Evolutionary conservation across 2,797 vertebrate species (phyloP).

Genomic region (Agapornis canus): DNA sequence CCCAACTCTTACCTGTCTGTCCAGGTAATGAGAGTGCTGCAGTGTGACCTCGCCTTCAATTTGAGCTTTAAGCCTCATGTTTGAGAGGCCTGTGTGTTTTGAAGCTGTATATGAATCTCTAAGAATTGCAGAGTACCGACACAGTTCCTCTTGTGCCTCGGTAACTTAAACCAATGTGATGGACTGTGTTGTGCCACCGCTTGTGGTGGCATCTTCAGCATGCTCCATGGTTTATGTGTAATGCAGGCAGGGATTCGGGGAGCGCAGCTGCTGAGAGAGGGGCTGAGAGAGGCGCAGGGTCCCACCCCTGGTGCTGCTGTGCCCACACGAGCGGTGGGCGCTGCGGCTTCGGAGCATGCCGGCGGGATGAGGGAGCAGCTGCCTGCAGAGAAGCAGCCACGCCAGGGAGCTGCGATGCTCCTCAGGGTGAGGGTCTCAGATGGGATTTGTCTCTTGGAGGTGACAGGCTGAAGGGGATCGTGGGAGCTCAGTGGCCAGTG

Average conservation of each 20-base stretch:
- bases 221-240: accelerated
- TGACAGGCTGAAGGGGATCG: neutral
- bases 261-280: accelerated
- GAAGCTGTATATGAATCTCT: neutral
- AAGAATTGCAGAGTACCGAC: neutral
- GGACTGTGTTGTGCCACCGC: accelerated
- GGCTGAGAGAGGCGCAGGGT: neutral
- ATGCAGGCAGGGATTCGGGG: neutral
- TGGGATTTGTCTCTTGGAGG: neutral
- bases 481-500: neutral
- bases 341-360: accelerated
- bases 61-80: neutral
- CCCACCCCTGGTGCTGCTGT: accelerated
- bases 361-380: neutral
- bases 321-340: accelerated
- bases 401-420: neutral
- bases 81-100: neutral
- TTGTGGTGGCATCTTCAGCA: neutral
- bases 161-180: neutral
- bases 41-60: accelerated
- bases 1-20: neutral
- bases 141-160: neutral
- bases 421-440: neutral
- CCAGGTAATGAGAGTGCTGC: accelerated
- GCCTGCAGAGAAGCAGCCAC: too few species aligned